These are phyloP conservation scores for Brachyrhaphis roseni DNA, from an alignment of 2,797 vertebrate species.

Conservation along the genomic window DNA sequence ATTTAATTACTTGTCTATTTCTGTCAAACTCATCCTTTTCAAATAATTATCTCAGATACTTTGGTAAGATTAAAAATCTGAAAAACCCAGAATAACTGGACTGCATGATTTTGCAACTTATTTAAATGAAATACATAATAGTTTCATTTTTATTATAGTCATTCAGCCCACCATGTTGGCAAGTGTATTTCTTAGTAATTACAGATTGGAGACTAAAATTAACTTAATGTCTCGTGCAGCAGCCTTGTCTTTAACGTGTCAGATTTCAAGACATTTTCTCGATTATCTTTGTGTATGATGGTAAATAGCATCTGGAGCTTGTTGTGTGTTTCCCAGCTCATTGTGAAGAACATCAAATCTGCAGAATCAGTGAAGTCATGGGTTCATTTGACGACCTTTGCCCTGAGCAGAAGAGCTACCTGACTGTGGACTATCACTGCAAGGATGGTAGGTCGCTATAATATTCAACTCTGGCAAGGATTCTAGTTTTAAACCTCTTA, in stretches of 20 bases:
- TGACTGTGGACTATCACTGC: slow-evolving; percentile 88
- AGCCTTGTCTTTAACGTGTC: too few species aligned
- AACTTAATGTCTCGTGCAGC: background rate
- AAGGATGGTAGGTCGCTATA: slow-evolving; percentile 81
- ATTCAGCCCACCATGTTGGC: background rate
- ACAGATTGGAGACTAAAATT: background rate
- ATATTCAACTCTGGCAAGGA: background rate
- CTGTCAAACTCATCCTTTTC: background rate
- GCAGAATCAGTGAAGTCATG: slow-evolving; percentile 80
- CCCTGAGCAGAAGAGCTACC: slow-evolving; percentile 83
- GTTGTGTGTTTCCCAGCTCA: slow-evolving; percentile 49
- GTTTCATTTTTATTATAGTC: background rate
- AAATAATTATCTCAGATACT: background rate
- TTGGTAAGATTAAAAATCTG: background rate
- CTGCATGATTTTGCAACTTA: background rate
- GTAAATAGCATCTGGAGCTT: background rate
- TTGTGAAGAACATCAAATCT: slow-evolving; percentile 86
- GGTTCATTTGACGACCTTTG: slow-evolving; percentile 84
- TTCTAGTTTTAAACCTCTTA: background rate
- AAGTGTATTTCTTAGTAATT: background rate
- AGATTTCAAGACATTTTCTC: background rate
- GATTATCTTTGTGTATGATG: background rate
- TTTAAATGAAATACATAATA: background rate
- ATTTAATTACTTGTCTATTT: background rate
- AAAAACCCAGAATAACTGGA: background rate